These are phyloP conservation scores for Hyphantria cunea DNA, from an alignment of 1,140 invertebrate species.

Conservation along the genomic window DNA sequence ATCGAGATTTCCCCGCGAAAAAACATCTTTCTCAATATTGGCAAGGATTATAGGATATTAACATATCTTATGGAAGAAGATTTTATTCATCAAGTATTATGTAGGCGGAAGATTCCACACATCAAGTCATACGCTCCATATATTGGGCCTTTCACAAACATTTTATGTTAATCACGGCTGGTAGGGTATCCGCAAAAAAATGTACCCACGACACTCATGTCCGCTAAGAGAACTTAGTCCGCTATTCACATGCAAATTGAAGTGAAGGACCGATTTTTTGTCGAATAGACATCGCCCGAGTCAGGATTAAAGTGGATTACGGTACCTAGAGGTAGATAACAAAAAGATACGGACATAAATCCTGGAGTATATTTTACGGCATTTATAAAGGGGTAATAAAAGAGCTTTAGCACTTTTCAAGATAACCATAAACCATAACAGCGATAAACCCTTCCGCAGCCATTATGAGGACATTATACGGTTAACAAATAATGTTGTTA, in stretches of 20 bases:
- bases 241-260: constrained; percentile 51
- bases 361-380: constrained; percentile 33
- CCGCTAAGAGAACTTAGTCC: constrained; percentile 35
- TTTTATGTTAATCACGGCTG: constrained; percentile 51
- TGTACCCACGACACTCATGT: constrained; percentile 31
- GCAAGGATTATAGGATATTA: constrained; percentile 24
- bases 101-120: constrained; percentile 18
- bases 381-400: constrained; percentile 37
- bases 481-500: constrained; percentile 18
- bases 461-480: constrained; percentile 11
- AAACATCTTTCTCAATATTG: constrained; percentile 3
- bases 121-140: constrained; percentile 35
- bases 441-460: constrained; percentile 28
- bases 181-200: constrained; percentile 39
- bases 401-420: constrained; percentile 33
- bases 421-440: constrained; percentile 37
- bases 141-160: constrained; percentile 44
- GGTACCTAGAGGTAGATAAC: constrained; percentile 28
- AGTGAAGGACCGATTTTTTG: constrained; percentile 45
- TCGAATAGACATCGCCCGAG: constrained; percentile 41
- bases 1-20: constrained; percentile 1
- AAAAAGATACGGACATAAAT: constrained; percentile 38
- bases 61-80: constrained; percentile 15
- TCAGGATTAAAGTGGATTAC: constrained; percentile 42
- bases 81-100: constrained; percentile 29